Evolutionary conservation across 2,888 invertebrate species (phyloP).

Genomic region (Mactromeris polynyma): DNA sequence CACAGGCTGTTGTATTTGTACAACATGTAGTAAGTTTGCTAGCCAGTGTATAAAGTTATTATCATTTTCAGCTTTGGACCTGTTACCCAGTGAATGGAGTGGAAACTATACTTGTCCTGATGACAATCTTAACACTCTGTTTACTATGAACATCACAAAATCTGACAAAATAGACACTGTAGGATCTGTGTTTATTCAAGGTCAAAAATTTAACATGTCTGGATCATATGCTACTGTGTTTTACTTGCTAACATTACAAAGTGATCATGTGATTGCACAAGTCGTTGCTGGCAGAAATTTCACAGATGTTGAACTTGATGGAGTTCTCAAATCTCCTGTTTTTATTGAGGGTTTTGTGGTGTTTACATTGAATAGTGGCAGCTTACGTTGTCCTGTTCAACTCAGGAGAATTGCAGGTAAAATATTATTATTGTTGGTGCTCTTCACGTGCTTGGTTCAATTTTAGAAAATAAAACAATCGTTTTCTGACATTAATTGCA

Average conservation of each 20-base stretch:
- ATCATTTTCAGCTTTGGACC: conserved; percentile 31
- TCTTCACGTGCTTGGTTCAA: no score
- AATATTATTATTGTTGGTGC: no score
- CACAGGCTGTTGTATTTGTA: no score
- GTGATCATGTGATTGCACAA: conserved; percentile 21
- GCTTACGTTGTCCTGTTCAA: conserved; percentile 52
- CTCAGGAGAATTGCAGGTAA: conserved; percentile 58
- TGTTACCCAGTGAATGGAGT: conserved; percentile 72
- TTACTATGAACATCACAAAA: conserved; percentile 58
- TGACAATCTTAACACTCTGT: conserved; percentile 36
- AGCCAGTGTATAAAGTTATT: neutral
- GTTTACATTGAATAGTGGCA: conserved; percentile 45
- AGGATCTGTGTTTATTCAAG: conserved; percentile 47
- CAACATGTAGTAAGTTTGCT: neutral
- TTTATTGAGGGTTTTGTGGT: conserved; percentile 54
- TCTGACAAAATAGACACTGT: conserved; percentile 51
- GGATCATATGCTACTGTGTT: conserved; percentile 57
- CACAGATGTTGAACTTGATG: conserved; percentile 61
- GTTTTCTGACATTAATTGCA: no score
- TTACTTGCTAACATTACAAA: conserved; percentile 55
- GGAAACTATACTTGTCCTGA: conserved; percentile 67
- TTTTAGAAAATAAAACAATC: no score
- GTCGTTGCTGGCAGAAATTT: conserved; percentile 58
- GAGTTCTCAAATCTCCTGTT: conserved; percentile 27
- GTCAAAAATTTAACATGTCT: conserved; percentile 33